Evolutionary conservation across 2,797 vertebrate species (phyloP), one percentile per base, ranked within the genome.

Genomic region (Pangasius larnaudii): DNA sequence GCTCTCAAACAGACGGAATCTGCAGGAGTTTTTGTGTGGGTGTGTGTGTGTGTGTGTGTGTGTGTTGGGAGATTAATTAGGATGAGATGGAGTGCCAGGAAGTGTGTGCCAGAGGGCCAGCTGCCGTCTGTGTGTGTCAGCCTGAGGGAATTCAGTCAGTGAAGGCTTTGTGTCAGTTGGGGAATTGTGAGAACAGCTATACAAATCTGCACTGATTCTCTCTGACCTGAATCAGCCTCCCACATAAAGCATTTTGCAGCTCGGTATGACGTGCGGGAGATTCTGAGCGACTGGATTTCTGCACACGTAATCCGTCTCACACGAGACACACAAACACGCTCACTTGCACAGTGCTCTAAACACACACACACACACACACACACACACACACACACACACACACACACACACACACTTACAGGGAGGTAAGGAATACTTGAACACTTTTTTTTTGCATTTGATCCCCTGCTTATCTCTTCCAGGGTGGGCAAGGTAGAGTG

Each of bases 251-350:
- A 91, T 92, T 94, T 92, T 84, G 82, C 82, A 84, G 82, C 82
- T 84, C 65, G 22, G 63, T 84, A 91, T 84, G 82, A 84, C 82
- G 82, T 84, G 65, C 82, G 9, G 63, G 82, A 84, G 92, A 91
- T 93, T 92, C 88, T 91, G 92, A 94, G 88, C 92, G 92, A 93
- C 89, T 85, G 86, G 90, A 92, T 91, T 89, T 92, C 89, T 86
- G 85, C 90, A 92, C 90, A 89, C 91, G 80, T 91, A 92, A 91
- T 91, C 89, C 87, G 9, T 90, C 81, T 69, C 82, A 53, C 82
- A 72, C 7, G 42, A 84, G n/a, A 74, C 83, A 71, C 65, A 72
- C 27, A 61, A 61, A 83, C 7, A 7, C 16, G 6, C 22, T 83
- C 27, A 46, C 80, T 83, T 49, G 39, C 80, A 83, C 14, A 39